Conservation (phyloP, 2,797 vertebrate genomes). For the Gila robusta region DNA sequence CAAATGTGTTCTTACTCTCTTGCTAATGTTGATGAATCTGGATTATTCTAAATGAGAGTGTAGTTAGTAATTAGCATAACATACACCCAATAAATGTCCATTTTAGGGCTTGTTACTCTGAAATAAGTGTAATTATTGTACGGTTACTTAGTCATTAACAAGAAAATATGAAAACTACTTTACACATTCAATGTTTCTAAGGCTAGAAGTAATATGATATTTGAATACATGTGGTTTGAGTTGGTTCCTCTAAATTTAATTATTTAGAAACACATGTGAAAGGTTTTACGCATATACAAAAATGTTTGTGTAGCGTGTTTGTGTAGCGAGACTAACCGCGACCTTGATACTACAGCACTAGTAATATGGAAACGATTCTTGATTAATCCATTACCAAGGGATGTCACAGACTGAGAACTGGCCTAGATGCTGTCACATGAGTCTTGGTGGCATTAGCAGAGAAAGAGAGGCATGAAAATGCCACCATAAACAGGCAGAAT, state of each 20-base stretch:
- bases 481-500: constrained; percentile 79
- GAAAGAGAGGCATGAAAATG: constrained; percentile 80
- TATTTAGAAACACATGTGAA: not conserved
- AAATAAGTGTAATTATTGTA: not conserved
- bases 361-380: constrained; percentile 26
- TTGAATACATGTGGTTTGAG: not conserved
- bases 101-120: no score
- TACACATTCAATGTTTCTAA: not conserved
- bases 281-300: not conserved
- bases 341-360: not conserved
- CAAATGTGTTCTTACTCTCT: no score
- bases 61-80: not conserved
- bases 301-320: not conserved
- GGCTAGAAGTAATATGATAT: not conserved
- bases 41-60: not conserved
- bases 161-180: not conserved
- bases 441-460: constrained; percentile 76
- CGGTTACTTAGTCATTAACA: not conserved
- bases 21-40: not conserved
- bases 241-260: not conserved
- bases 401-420: constrained; percentile 72
- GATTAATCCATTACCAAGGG: constrained; percentile 78
- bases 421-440: constrained; percentile 50
- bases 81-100: not conserved
- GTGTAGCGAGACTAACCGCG: not conserved